phyloP scores from a whole-genome alignment of 2,113 vertebrate genomes.

The Oryzias javanicus region DNA sequence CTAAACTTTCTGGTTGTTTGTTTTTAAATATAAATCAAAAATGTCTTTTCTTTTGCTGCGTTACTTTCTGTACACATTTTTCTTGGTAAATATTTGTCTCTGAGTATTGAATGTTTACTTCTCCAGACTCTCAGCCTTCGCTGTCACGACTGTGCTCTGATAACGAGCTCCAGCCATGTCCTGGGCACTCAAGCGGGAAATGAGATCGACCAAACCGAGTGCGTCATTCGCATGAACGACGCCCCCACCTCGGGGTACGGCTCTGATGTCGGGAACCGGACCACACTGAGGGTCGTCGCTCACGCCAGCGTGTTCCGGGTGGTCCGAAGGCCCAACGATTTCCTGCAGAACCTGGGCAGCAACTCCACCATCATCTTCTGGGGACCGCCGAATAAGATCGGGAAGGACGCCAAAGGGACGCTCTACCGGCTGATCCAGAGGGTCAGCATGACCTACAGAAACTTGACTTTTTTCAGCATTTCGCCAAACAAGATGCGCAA shows the following conservation, averaged over 20 bases:
- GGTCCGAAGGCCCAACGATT: slow-evolving; percentile 85
- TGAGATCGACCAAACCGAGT: slow-evolving; percentile 84
- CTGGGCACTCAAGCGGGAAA: slow-evolving; percentile 83
- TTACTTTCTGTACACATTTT: too few species aligned
- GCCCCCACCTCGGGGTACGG: slow-evolving; percentile 87
- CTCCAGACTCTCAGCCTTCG: slow-evolving; percentile 84
- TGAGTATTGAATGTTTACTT: background rate
- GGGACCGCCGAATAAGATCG: slow-evolving; percentile 89
- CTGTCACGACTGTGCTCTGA: slow-evolving; percentile 85
- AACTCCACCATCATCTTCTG: slow-evolving; percentile 88
- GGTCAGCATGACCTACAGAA: slow-evolving; percentile 81
- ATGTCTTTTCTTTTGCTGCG: too few species aligned
- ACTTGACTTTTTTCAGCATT: slow-evolving; percentile 83
- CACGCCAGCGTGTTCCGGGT: slow-evolving; percentile 93
- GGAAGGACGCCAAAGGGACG: slow-evolving; percentile 81
- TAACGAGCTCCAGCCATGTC: slow-evolving; percentile 97
- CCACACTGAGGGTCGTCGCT: slow-evolving; percentile 89
- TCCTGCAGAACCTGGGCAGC: slow-evolving; percentile 78
- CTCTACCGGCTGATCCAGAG: slow-evolving; percentile 88
- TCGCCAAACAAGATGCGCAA: slow-evolving; percentile 85
- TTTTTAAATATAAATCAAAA: too few species aligned
- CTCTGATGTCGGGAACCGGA: slow-evolving; percentile 86
- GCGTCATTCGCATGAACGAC: slow-evolving; percentile 96
- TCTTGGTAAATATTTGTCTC: background rate
- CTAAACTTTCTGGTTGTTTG: too few species aligned